Percentiles rank a stretch among this genome's conserved stretches.
Evolutionary conservation across 2,888 invertebrate species (phyloP).

Genomic region (Boloria selene): DNA sequence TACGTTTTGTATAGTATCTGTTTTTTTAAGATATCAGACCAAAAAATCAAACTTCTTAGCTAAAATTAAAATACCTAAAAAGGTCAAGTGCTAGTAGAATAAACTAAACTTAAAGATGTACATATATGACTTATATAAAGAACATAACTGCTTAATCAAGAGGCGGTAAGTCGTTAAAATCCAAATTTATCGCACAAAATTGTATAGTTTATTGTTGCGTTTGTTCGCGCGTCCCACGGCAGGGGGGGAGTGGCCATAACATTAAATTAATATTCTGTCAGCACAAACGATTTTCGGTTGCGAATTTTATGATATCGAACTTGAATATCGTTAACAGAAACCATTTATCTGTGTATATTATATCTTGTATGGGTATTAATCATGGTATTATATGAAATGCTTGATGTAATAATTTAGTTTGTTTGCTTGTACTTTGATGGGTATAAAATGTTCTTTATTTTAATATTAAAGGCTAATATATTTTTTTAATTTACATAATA

Average conservation of each 20-base stretch:
- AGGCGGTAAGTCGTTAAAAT: constrained; percentile 57
- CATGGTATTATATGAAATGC: constrained; percentile 24
- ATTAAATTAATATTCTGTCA: constrained; percentile 78
- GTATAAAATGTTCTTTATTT: neutral
- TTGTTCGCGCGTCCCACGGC: constrained; percentile 62
- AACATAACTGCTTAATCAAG: constrained; percentile 59
- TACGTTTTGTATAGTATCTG: no score
- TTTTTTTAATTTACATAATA: no score
- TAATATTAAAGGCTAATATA: neutral
- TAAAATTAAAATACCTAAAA: no score
- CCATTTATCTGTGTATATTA: constrained; percentile 35
- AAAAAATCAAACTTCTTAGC: no score
- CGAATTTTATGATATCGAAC: constrained; percentile 65
- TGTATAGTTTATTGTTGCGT: constrained; percentile 64
- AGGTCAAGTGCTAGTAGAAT: no score
- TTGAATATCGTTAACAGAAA: constrained; percentile 38
- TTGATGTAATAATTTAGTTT: constrained; percentile 18
- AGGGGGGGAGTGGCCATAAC: constrained; percentile 61
- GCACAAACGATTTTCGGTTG: constrained; percentile 66
- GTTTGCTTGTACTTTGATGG: neutral
- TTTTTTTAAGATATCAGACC: no score
- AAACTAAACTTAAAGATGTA: neutral
- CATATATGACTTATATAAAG: constrained; percentile 40
- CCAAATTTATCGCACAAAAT: constrained; percentile 63
- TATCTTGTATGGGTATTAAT: constrained; percentile 30